A percentile compares a stretch with the other conserved stretches of the same genome.
phyloP scores from a whole-genome alignment of 1,140 invertebrate genomes.

The Onthophagus taurus region DNA sequence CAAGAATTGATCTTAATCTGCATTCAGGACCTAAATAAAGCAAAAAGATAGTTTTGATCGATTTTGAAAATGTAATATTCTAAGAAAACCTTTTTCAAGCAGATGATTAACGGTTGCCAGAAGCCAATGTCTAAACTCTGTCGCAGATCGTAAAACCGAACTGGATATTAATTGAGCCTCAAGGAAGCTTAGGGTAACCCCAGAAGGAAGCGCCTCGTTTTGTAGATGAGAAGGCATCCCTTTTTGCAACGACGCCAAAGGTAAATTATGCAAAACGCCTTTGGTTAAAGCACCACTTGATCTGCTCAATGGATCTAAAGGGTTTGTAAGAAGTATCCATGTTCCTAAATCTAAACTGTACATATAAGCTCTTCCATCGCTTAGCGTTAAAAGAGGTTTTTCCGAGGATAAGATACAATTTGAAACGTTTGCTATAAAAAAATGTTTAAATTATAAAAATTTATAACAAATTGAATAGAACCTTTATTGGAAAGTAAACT shows the following conservation, averaged over 20 bases:
- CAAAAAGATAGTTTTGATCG: constrained; percentile 16
- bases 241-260: constrained; percentile 32
- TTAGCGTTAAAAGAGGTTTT: constrained; percentile 53
- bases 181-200: constrained; percentile 58
- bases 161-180: constrained; percentile 66
- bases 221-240: constrained; percentile 26
- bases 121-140: constrained; percentile 74
- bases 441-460: background rate
- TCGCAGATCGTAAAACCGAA: constrained; percentile 53
- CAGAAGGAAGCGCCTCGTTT: constrained; percentile 34
- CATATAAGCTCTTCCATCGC: constrained; percentile 57
- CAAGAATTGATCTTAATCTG: constrained; percentile 56
- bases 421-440: constrained; percentile 43
- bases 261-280: constrained; percentile 23
- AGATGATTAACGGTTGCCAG: constrained; percentile 63
- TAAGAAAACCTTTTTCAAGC: constrained; percentile 56
- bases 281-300: constrained; percentile 30
- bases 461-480: constrained; percentile 18
- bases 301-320: constrained; percentile 40
- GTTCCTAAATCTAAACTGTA: constrained; percentile 52
- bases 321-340: constrained; percentile 48
- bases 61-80: constrained; percentile 7
- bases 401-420: constrained; percentile 51
- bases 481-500: constrained; percentile 40
- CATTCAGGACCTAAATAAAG: constrained; percentile 49